Percentiles rank a stretch among this genome's conserved stretches.
These are phyloP conservation scores for Thunnus thynnus DNA, from an alignment of 2,113 vertebrate species.

Conservation along the genomic window DNA sequence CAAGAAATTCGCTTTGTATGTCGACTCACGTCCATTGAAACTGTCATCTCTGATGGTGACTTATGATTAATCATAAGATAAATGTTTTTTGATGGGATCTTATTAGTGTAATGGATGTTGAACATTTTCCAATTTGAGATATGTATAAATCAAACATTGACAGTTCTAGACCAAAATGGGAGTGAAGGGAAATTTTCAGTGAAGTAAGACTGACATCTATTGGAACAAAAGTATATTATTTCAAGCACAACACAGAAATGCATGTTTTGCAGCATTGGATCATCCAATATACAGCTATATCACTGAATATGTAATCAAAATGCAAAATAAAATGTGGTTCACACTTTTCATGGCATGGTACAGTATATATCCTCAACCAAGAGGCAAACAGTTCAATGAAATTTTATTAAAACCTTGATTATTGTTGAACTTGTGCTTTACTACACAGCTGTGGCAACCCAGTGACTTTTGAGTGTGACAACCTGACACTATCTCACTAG, in stretches of 20 bases:
- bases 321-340: conserved; percentile 26
- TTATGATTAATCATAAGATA: no score
- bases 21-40: background rate
- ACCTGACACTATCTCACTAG: background rate
- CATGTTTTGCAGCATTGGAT: background rate
- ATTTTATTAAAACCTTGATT: background rate
- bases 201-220: conserved; percentile 42
- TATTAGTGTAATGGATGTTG: background rate
- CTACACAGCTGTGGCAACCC: no score
- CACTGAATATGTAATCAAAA: background rate
- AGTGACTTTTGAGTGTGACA: background rate
- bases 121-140: background rate
- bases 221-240: conserved; percentile 26
- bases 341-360: background rate
- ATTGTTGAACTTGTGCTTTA: no score
- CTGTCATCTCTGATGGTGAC: background rate
- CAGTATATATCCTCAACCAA: no score
- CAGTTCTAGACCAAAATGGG: background rate
- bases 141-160: conserved; percentile 6
- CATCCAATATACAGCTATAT: background rate
- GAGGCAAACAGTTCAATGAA: background rate
- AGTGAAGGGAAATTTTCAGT: background rate
- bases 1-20: background rate
- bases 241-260: background rate
- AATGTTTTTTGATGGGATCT: background rate